phyloP scores from a whole-genome alignment of 2,113 vertebrate species.

The Propithecus coquereli region DNA sequence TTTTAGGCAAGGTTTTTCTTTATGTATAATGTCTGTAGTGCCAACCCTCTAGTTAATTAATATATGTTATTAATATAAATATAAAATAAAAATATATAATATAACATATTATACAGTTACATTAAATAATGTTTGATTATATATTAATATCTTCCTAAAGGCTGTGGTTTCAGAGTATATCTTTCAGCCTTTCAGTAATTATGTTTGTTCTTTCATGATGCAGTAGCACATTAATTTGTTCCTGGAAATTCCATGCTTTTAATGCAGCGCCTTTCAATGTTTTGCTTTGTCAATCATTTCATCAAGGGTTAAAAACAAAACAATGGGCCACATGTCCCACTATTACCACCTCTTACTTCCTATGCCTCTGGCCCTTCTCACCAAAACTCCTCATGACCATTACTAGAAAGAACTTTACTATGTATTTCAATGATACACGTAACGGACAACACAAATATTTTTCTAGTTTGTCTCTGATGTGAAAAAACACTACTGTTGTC shows the following conservation, averaged over 20 bases:
- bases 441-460: slow-evolving; percentile 18
- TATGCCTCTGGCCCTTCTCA: not conserved
- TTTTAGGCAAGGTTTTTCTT: not conserved
- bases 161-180: not conserved
- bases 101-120: not conserved
- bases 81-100: not conserved
- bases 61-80: not conserved
- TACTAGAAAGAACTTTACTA: not conserved
- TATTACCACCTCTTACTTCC: not conserved
- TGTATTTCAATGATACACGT: not conserved
- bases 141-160: not conserved
- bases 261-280: not conserved
- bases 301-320: slow-evolving; percentile 14
- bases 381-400: not conserved
- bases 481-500: not conserved
- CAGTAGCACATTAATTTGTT: not conserved
- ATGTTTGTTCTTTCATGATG: not conserved
- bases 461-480: not conserved
- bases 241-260: not conserved
- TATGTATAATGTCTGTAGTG: not conserved
- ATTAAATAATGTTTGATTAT: not conserved
- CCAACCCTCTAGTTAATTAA: not conserved
- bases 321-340: not conserved
- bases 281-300: slow-evolving; percentile 4
- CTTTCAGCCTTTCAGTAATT: not conserved